Conservation (phyloP, 2,113 vertebrate species). For the Rousettus leschenaultii region DNA sequence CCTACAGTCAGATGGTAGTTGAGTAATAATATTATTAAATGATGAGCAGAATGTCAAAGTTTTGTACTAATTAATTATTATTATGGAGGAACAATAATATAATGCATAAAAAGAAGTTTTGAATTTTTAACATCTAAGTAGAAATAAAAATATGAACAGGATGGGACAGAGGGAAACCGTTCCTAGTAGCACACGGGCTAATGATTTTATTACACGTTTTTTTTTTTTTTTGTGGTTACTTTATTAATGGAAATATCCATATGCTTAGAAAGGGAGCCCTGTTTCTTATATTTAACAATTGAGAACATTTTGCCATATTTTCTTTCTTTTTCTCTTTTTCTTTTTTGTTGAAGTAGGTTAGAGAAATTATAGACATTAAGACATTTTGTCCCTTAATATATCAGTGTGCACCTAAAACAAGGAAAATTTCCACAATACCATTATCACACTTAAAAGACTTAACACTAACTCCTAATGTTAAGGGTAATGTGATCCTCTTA, state of each 20-base stretch:
- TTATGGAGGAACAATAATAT: neutral
- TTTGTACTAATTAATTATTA: neutral
- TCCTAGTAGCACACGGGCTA: neutral
- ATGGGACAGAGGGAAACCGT: neutral
- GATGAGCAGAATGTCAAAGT: neutral
- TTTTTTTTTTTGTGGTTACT: neutral
- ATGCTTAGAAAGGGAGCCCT: neutral
- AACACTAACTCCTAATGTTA: constrained; percentile 3
- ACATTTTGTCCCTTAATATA: neutral
- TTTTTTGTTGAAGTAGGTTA: neutral
- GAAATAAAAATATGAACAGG: neutral
- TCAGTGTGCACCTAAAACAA: constrained; percentile 2
- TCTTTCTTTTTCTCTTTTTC: neutral
- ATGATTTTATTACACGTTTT: neutral
- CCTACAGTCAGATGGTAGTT: neutral
- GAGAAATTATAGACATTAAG: neutral
- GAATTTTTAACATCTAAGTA: neutral
- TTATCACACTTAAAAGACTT: neutral
- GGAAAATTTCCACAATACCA: neutral
- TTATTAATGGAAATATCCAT: constrained; percentile 26
- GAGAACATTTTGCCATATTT: constrained; percentile 4
- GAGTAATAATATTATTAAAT: neutral
- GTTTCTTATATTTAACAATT: constrained; percentile 4
- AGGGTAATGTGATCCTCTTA: neutral
- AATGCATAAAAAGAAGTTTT: neutral